Percentiles rank a stretch among this genome's conserved stretches.
phyloP scores from a whole-genome alignment of 2,797 vertebrate species.

The Channa striata region DNA sequence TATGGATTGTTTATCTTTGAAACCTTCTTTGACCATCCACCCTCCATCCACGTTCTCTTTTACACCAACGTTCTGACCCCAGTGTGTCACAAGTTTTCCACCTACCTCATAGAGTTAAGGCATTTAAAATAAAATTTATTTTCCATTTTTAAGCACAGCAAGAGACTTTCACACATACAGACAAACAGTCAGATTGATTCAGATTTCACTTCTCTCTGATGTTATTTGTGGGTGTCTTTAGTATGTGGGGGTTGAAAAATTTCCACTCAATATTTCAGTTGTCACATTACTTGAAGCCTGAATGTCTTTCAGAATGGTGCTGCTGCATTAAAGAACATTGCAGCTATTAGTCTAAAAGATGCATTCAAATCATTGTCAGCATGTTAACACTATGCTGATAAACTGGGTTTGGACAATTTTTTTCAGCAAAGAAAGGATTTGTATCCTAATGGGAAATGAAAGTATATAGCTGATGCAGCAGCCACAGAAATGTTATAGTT shows the following conservation, averaged over 20 bases:
- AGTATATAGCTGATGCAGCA: neutral
- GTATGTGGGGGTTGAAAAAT: conserved; percentile 36
- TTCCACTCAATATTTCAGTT: conserved; percentile 23
- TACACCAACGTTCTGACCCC: neutral
- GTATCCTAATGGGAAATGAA: neutral
- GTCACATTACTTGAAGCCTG: conserved; percentile 13
- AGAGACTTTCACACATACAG: conserved; percentile 22
- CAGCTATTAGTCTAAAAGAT: neutral
- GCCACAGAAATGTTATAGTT: neutral
- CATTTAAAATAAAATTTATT: conserved; percentile 10
- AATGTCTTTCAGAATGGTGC: neutral
- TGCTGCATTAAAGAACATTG: neutral
- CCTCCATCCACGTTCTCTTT: conserved; percentile 3
- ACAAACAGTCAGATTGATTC: conserved; percentile 35
- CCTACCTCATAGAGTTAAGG: neutral
- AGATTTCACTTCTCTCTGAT: conserved; percentile 37
- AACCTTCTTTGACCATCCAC: neutral
- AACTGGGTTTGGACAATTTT: too few relatives aligned
- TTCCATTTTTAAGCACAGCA: conserved; percentile 36
- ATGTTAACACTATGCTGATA: too few relatives aligned
- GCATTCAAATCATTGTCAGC: neutral
- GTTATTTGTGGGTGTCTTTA: conserved; percentile 64
- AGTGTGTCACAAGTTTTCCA: conserved; percentile 13
- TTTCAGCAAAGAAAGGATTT: too few relatives aligned
- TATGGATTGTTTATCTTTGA: neutral